Evolutionary conservation across 2,113 vertebrate genomes (phyloP).

Genomic region (Pelusios castaneus): DNA sequence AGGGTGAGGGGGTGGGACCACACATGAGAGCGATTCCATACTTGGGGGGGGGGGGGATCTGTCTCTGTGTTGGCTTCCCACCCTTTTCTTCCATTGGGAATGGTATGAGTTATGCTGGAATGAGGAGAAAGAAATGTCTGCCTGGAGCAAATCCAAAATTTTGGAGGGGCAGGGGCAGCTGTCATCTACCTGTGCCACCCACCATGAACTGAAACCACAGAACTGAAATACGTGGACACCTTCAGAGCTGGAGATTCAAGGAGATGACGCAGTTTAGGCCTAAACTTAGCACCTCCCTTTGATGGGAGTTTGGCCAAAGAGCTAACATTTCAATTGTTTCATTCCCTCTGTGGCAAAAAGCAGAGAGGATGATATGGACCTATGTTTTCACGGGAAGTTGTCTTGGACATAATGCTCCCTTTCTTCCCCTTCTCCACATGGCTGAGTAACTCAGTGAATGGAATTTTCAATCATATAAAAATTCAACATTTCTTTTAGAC

Average conservation of each 20-base stretch:
- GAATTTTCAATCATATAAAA: neutral
- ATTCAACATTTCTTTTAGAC: neutral
- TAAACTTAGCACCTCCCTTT: neutral
- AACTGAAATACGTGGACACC: neutral
- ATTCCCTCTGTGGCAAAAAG: neutral
- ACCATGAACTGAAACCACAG: neutral
- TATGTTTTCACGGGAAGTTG: neutral
- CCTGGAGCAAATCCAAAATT: neutral
- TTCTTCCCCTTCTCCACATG: neutral
- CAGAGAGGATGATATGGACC: neutral
- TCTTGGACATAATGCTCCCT: neutral
- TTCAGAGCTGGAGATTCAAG: neutral
- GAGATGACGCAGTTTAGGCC: neutral
- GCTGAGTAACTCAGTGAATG: neutral
- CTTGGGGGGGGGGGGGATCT: neutral
- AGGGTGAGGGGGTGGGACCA: neutral
- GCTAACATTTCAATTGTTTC: neutral
- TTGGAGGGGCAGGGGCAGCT: neutral
- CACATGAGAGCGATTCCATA: rapidly evolving
- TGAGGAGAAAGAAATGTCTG: neutral
- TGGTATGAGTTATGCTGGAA: neutral
- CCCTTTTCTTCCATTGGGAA: neutral
- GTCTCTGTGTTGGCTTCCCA: rapidly evolving
- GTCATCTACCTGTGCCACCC: neutral
- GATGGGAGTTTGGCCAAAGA: neutral